Conservation (phyloP, 2,797 vertebrate genomes). For the Platalea minor region DNA sequence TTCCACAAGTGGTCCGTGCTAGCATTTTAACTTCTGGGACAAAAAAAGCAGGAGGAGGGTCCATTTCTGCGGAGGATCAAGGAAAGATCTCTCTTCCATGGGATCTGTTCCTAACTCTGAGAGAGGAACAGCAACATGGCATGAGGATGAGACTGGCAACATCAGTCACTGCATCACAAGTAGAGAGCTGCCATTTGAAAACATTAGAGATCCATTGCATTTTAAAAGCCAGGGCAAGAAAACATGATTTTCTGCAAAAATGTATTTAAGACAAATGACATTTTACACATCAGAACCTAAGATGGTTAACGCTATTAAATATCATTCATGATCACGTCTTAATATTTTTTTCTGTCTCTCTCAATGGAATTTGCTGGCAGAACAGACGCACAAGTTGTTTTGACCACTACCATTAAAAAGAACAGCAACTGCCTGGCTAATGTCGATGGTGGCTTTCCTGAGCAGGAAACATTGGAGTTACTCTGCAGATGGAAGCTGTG, state of each 20-base stretch:
- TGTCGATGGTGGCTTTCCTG: background rate
- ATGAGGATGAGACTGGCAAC: rapidly evolving
- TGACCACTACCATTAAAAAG: background rate
- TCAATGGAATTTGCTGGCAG: background rate
- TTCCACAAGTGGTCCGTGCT: background rate
- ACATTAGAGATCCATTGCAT: background rate
- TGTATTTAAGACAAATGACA: background rate
- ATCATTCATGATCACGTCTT: background rate
- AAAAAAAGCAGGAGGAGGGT: background rate
- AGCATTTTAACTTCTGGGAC: background rate
- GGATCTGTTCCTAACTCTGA: background rate
- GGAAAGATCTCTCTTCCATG: background rate
- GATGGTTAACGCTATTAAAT: background rate
- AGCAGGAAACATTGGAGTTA: background rate
- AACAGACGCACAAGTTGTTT: background rate
- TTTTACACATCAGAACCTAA: background rate
- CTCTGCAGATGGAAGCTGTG: background rate
- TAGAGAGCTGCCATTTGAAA: background rate
- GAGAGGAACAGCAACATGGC: background rate
- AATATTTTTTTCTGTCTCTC: background rate
- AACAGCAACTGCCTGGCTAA: background rate
- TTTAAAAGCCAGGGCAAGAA: background rate
- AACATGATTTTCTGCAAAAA: background rate
- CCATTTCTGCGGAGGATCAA: background rate
- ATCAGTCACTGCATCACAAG: background rate